phyloP scores from a whole-genome alignment of 1,140 invertebrate species.

The Mylabris phalerata region DNA sequence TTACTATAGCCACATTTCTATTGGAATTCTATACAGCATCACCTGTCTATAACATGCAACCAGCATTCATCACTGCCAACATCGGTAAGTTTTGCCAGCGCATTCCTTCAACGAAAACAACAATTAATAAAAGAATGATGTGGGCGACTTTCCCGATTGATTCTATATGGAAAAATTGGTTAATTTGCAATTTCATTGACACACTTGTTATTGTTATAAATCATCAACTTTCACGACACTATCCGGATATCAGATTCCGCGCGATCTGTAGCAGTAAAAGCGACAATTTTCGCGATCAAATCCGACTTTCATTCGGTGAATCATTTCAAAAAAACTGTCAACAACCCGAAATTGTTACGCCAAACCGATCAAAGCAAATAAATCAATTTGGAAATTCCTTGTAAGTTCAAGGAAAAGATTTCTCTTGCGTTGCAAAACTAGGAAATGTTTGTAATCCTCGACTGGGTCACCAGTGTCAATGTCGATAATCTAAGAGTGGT shows the following conservation, averaged over 20 bases:
- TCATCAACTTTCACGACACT: not conserved
- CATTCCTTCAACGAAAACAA: not conserved
- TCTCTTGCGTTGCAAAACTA: too few relatives aligned
- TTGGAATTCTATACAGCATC: conserved; percentile 34
- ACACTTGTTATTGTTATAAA: too few relatives aligned
- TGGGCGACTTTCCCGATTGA: not conserved
- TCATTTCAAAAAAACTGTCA: too few relatives aligned
- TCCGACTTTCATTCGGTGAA: too few relatives aligned
- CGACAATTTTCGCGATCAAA: not conserved
- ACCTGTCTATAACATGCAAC: conserved; percentile 42
- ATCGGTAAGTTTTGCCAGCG: conserved; percentile 32
- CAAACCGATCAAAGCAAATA: too few relatives aligned
- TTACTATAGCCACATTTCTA: conserved; percentile 34
- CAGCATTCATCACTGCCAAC: conserved; percentile 39
- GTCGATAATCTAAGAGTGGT: not conserved
- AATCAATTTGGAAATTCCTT: too few relatives aligned
- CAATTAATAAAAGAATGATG: not conserved
- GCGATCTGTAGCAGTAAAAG: not conserved
- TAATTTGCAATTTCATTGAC: too few relatives aligned
- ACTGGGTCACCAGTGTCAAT: conserved; percentile 14
- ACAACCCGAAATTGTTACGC: too few relatives aligned
- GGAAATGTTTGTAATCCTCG: not conserved
- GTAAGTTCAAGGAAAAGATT: too few relatives aligned
- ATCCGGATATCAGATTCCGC: not conserved
- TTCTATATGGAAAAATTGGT: not conserved